Evolutionary conservation across 2,797 vertebrate species (phyloP), one percentile per base, ranked within the genome.

Genomic region (Acomys russatus): DNA sequence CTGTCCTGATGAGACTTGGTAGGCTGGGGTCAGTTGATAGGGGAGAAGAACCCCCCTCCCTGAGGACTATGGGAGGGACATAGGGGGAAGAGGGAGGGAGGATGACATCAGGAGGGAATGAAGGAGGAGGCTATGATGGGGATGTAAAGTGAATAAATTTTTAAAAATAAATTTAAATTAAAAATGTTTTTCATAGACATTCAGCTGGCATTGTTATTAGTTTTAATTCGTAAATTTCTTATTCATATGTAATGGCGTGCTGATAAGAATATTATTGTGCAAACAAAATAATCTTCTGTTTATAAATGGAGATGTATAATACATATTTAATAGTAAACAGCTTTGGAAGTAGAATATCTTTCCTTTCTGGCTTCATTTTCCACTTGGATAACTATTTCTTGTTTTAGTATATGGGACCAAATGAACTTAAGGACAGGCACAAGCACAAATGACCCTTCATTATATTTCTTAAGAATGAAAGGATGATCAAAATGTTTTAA

Each of bases 381-480:
- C 44, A 80, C 17, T 68, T 78, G 49, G 25, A 25, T 90, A 91
- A 80, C 82, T 30, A 71, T 95, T 91, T 95, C 28, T 1, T 90
- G 91, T 82, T 83, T 89, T 3, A 59, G 35, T 5, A n/a, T 78
- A 11, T 70, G 20, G 14, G 23, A 9, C n/a, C n/a, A 44, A 92
- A 54, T 90, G 73, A 66, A 73, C 35, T 95, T 77, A 70, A 92
- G 35, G 4, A 30, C 2, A 93, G 23, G 38, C 1, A 80, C 22
- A 78, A 7, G 64, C 9, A 85, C 38, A 89, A 79, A 71, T 86
- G n/a, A 76, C 14, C 35, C 68, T 51, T 22, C 2, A 28, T 73
- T 82, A 28, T 78, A 88, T 92, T 87, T 82, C 35, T 38, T 92
- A 33, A 91, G 20, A 89, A 61, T 44, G 90, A 94, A 95, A 88